Evolutionary conservation across 1,140 invertebrate genomes (phyloP), one percentile per base, ranked within the genome.

Genomic region (Latrodectus geometricus): DNA sequence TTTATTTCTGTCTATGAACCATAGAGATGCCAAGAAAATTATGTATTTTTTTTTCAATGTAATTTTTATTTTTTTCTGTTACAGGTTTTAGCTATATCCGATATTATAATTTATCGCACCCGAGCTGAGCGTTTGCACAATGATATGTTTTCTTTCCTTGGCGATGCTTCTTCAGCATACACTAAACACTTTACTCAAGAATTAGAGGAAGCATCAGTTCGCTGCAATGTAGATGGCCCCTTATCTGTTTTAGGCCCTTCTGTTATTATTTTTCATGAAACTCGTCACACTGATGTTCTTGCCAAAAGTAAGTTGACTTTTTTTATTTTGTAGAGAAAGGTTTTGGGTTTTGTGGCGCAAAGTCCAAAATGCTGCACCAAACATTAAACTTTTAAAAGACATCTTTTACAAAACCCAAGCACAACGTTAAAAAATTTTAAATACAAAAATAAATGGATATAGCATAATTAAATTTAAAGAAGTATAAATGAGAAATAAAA

Each of bases 231-330:
- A n/a, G 89, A 89, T 35, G 81, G 88, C 7, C 77, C 89, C 52
- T 80, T 90, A 4, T 93, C 92, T 83, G 91, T 92, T n/a, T 90
- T 95, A 68, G 95, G 95, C 11, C 95, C 96, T 50, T 93, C 94
- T 84, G 92, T 96, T 48, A 93, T 96, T 85, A 94, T 97, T 86
- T 95, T 96, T 91, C 95, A 97, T 90, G 96, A 96, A 91, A 96
- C 96, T 4, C 91, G 92, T 80, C 93, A 96, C 89, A 96, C 95
- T n/a, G 76, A 87, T 17, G 85, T 87, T 70, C 61, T 87, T 9
- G 74, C 85, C 8, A 80, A 87, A 80, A 75, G 85, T 87, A 87
- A 80, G 69, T 48, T 66, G 48, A 49, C 48, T 17, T 78, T 56
- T 78, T 9, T 20, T 80, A 21, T 50, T 68, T n/a, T 70, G 70